Conservation (phyloP, 2,113 vertebrate genomes). For the Actinemys pallida region DNA sequence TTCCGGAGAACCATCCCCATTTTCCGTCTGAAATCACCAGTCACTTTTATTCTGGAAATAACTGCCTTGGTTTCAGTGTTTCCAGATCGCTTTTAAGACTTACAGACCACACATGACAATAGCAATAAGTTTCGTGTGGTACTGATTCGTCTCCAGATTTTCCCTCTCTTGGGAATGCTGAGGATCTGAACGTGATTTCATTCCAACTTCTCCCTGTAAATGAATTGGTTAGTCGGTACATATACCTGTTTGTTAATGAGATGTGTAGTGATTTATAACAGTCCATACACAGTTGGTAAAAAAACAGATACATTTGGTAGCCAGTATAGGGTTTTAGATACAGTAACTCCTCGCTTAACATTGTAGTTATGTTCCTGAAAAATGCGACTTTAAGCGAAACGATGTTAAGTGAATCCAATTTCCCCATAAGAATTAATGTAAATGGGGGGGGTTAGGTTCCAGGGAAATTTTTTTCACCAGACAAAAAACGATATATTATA, state of each 20-base stretch:
- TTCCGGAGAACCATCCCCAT: background rate
- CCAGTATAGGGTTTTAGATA: background rate
- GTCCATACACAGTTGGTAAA: background rate
- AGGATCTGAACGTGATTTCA: background rate
- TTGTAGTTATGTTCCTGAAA: too few species aligned
- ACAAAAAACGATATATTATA: too few species aligned
- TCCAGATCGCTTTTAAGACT: background rate
- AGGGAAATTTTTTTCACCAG: too few species aligned
- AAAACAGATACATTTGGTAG: background rate
- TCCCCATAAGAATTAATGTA: too few species aligned
- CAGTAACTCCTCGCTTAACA: too few species aligned
- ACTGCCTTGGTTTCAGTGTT: background rate
- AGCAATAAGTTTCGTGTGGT: background rate
- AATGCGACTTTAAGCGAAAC: too few species aligned
- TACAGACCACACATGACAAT: background rate
- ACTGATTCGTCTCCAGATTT: background rate
- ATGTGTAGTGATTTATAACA: background rate
- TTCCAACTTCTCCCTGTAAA: slow-evolving; percentile 29
- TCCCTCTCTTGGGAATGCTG: background rate
- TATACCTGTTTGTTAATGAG: background rate
- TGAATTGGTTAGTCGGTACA: slow-evolving; percentile 13
- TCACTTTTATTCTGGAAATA: background rate
- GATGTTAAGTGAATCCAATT: too few species aligned
- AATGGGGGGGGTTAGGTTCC: too few species aligned
- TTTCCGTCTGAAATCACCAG: background rate